phyloP scores from a whole-genome alignment of 2,113 vertebrate species.

The Gymnogyps californianus region DNA sequence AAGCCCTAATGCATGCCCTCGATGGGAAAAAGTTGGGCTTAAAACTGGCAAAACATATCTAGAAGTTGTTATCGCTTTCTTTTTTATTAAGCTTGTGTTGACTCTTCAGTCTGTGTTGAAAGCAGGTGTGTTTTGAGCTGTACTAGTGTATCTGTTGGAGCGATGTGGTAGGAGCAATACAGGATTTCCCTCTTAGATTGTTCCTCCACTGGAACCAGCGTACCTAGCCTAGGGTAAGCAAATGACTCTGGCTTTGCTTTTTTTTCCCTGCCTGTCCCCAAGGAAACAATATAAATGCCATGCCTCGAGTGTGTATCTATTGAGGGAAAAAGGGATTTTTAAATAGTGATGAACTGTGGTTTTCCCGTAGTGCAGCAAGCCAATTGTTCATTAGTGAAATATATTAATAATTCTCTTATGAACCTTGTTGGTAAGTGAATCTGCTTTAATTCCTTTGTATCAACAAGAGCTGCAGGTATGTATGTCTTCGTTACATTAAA shows the following conservation, averaged over 20 bases:
- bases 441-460: conserved; percentile 16
- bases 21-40: background rate
- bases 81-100: background rate
- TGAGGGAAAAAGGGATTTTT: background rate
- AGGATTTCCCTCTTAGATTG: background rate
- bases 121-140: background rate
- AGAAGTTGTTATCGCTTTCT: background rate
- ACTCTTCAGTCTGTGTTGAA: background rate
- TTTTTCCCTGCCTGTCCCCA: background rate
- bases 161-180: background rate
- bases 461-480: conserved; percentile 20
- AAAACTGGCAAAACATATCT: background rate
- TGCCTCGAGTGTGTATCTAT: background rate
- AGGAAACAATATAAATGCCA: background rate
- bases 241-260: background rate
- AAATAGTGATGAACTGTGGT: background rate
- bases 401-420: background rate
- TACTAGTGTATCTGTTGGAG: background rate
- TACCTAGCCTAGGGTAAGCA: background rate
- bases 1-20: background rate
- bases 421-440: background rate
- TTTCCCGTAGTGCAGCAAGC: background rate
- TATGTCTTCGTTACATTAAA: background rate
- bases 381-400: background rate
- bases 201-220: background rate